Evolutionary conservation across 2,888 invertebrate genomes (phyloP), one percentile per base, ranked within the genome.

Genomic region (Eremobia ochroleuca): DNA sequence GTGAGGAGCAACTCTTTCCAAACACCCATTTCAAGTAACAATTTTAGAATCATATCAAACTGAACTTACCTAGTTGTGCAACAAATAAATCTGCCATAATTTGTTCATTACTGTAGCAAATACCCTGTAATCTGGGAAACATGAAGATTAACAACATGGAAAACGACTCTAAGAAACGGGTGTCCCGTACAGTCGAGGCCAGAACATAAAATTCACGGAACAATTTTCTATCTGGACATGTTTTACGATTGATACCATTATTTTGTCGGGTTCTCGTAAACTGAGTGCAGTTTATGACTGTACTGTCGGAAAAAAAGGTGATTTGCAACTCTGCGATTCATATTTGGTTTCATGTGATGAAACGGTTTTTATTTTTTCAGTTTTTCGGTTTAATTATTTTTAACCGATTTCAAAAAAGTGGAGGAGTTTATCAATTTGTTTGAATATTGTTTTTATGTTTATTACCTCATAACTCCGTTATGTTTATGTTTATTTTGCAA

Each of bases 181-280:
- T 68, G 59, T 68, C 37, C 40, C 34, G 40, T 65, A 85, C 69
- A 75, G 55, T 49, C 72, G 46, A 37, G 64, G 52, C 46, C 68
- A 68, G 58, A 82, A 81, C 76, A 87, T 86, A 83, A 88, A 87
- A 84, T 80, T 78, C 73, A 61, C 49, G 34, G 78, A 75, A 82
- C 81, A 85, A 90, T 91, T 91, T 88, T 90, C 85, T 87, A 88
- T 87, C 90, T 90, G 85, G 82, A 86, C 85, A 90, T 84, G 82
- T 87, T 88, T 88, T 86, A 93, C 90, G 92, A 91, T 90, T 89
- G 85, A 89, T 88, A 89, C 90, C 85, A 90, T 91, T 90, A 91
- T 92, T 90, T 90, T 89, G 87, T 83, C 86, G 87, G 85, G 85
- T 81, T 88, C 81, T 91, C 90, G 90, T 92, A 92, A 92, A 92